These are phyloP conservation scores for Acanthoscelides obtectus DNA, from an alignment of 2,888 invertebrate species.

Conservation along the genomic window DNA sequence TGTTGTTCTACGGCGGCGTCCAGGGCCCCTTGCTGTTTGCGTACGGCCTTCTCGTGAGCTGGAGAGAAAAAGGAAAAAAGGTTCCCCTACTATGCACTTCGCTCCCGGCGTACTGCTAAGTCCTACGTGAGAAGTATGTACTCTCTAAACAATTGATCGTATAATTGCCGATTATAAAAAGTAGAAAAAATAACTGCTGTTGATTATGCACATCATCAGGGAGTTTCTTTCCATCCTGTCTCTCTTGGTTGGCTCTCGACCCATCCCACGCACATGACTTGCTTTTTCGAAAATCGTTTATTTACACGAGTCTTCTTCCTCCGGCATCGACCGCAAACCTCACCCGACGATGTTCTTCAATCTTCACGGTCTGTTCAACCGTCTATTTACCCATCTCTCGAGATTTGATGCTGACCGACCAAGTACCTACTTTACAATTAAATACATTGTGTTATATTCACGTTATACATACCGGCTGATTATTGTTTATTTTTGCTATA, in stretches of 20 bases:
- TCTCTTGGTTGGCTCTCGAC: background rate
- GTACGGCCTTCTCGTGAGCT: too few species aligned
- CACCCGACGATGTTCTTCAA: background rate
- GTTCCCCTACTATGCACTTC: too few species aligned
- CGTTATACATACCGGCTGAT: background rate
- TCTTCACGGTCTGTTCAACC: background rate
- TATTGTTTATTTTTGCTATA: background rate
- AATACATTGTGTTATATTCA: background rate
- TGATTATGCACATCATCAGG: background rate
- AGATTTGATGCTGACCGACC: background rate
- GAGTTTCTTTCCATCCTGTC: background rate
- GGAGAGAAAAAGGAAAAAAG: too few species aligned
- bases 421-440: background rate
- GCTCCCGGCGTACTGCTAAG: too few species aligned
- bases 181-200: background rate
- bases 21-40: too few species aligned
- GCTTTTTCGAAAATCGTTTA: background rate
- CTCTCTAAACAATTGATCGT: background rate
- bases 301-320: background rate
- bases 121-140: too few species aligned
- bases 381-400: background rate
- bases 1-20: too few species aligned
- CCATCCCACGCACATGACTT: background rate
- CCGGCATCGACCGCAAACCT: background rate
- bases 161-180: background rate